Evolutionary conservation across 2,797 vertebrate genomes (phyloP), one percentile per base, ranked within the genome.

Genomic region (Pampus argenteus): DNA sequence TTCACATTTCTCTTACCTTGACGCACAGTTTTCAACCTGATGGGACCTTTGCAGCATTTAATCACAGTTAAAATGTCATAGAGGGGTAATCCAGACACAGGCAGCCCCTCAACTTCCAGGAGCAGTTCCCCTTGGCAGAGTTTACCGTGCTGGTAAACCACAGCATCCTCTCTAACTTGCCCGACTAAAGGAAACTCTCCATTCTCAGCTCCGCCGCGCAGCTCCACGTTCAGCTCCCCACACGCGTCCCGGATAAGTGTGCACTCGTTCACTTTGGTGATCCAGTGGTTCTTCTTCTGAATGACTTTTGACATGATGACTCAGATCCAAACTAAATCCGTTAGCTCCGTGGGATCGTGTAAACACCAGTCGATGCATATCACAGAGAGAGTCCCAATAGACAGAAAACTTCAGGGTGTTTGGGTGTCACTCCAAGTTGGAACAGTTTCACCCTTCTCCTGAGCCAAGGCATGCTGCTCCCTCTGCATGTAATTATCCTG

Each of bases 211-310:
- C 97, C 97, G n/a, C 97, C 97, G 71, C 94, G 90, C 90, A 98
- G 86, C 36, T 92, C 85, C 84, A 96, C 89, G 58, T 92, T 92
- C 54, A 96, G 89, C 76, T 94, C 94, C 44, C 95, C 96, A 31
- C 81, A 82, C 65, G 92, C 89, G 83, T 93, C 94, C 70, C 93
- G 92, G 75, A 59, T 66, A 38, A 96, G 69, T 25, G 93, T 78
- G 89, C 96, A 95, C 66, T 95, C 94, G 86, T 92, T 95, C 67
- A 97, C 94, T 88, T 93, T 95, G 79, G 91, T 82, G 73, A 95
- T 95, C 97, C 97, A 98, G 94, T 98, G 96, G 89, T 95, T 96
- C 91, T 96, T 97, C 93, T 93, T 97, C 84, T 96, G 96, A 61
- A 96, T 92, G 61, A 95, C 96, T 91, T 95, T 96, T 78, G 96